A percentile compares a stretch with the other conserved stretches of the same genome.
phyloP scores from a whole-genome alignment of 1,140 invertebrate species.

The Solenopsis invicta region DNA sequence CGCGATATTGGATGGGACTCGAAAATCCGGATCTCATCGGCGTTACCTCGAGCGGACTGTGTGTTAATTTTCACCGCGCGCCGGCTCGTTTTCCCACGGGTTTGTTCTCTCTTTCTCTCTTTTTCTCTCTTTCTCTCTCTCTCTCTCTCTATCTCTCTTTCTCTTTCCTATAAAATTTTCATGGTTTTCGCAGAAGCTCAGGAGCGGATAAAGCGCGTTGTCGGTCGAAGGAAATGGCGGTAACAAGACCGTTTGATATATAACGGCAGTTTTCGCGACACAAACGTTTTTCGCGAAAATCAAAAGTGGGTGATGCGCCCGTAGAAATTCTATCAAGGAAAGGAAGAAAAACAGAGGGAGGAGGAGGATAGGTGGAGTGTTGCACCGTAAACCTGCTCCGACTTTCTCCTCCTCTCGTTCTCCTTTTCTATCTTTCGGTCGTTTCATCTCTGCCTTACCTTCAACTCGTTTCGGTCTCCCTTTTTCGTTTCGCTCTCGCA shows the following conservation, averaged over 20 bases:
- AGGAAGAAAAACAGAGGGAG: not conserved
- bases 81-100: slow-evolving; percentile 43
- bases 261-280: slow-evolving; percentile 33
- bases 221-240: slow-evolving; percentile 8
- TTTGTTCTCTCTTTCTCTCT: not conserved
- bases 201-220: not conserved
- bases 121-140: not conserved
- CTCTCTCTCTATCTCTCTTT: not conserved
- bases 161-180: slow-evolving; percentile 44
- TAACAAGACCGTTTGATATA: slow-evolving; percentile 55
- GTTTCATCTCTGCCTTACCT: not conserved
- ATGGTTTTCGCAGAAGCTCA: slow-evolving; percentile 37
- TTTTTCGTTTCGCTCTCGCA: slow-evolving; percentile 42
- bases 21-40: slow-evolving; percentile 50
- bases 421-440: slow-evolving; percentile 5
- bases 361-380: not conserved
- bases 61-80: slow-evolving; percentile 46
- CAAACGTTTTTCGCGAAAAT: slow-evolving; percentile 62
- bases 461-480: slow-evolving; percentile 27
- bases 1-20: slow-evolving; percentile 43
- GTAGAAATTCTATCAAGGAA: not conserved
- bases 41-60: slow-evolving; percentile 32
- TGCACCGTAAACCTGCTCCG: slow-evolving; percentile 56
- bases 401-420: slow-evolving; percentile 53
- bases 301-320: slow-evolving; percentile 50